These are phyloP conservation scores for Amphiprion percula DNA, from an alignment of 2,113 vertebrate species.

Conservation along the genomic window DNA sequence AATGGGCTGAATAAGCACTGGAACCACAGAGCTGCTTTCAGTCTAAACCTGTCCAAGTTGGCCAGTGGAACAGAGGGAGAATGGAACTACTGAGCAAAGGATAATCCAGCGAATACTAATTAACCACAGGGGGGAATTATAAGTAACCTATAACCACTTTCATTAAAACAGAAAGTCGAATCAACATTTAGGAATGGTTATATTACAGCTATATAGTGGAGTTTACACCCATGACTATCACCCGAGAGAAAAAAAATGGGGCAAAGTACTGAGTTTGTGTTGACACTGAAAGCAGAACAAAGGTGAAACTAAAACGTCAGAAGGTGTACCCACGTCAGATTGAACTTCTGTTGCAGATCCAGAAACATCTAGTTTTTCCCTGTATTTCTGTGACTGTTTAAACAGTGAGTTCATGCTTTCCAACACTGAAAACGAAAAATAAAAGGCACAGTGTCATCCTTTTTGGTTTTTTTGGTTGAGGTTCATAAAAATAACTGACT, in stretches of 20 bases:
- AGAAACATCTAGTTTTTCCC: neutral
- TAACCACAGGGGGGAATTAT: constrained; percentile 26
- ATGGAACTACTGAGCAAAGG: constrained; percentile 35
- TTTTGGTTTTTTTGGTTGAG: neutral
- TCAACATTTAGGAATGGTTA: neutral
- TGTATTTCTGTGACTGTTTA: constrained; percentile 32
- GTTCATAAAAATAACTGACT: neutral
- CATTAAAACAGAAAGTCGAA: constrained; percentile 31
- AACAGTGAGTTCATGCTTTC: neutral
- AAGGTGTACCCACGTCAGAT: neutral
- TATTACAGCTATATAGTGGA: neutral
- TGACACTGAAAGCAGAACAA: constrained; percentile 41
- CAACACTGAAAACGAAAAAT: constrained; percentile 7
- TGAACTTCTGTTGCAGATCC: neutral
- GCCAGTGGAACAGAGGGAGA: constrained; percentile 1
- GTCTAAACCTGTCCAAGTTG: constrained; percentile 43
- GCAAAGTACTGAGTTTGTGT: constrained; percentile 16
- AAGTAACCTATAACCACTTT: constrained; percentile 11
- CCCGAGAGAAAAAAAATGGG: neutral
- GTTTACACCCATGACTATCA: neutral
- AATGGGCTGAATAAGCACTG: constrained; percentile 79
- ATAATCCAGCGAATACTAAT: constrained; percentile 53
- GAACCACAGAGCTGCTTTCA: constrained; percentile 42
- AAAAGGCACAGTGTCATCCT: neutral
- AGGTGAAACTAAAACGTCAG: constrained; percentile 11